Evolutionary conservation across 2,797 vertebrate species (phyloP), one percentile per base, ranked within the genome.

Genomic region (Labeo calbasu): DNA sequence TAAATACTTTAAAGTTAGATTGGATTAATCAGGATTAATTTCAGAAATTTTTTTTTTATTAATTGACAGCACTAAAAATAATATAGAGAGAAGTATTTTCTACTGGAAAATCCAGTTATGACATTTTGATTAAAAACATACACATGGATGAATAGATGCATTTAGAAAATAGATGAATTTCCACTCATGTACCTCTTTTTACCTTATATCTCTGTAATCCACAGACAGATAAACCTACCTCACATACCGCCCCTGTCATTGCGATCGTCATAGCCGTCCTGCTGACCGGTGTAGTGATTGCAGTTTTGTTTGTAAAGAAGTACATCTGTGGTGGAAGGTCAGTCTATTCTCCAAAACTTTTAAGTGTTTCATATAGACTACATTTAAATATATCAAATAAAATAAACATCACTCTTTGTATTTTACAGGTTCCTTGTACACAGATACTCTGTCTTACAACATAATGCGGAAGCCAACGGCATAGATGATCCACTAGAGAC

Each of bases 301-400:
- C 94, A 4, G 92, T 96, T 14, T 6, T 98, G 71, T 92, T 99
- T 17, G 84, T 99, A 84, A 99, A 98, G 95, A 99, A 97, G 92
- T 98, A 98, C 0, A 91, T 98, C 92, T 99, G 97, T 6, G 97
- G 98, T 13, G 97, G 98, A 91, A 97, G 98, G 97, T 98, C 84
- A 91, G 96, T 87, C 71, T 5, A 5, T 46, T 84, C 28, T 61
- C 7, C 50, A 66, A 19, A 68, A 9, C 5, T 68, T 55, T 55
- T 8, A 14, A 19, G 21, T 32, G 25, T 48, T 65, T 23, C 19
- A 59, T 23, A 55, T 46, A 36, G 28, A 55, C 21, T 28, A 7
- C 28, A 28, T 48, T 65, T 48, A 21, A 53, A 36, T 32, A 14
- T 48, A 13, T 21, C 0, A 19, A 32, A n/a, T 43, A 21, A 79